Evolutionary conservation across 2,113 vertebrate genomes (phyloP).

Genomic region (Aythya baeri): DNA sequence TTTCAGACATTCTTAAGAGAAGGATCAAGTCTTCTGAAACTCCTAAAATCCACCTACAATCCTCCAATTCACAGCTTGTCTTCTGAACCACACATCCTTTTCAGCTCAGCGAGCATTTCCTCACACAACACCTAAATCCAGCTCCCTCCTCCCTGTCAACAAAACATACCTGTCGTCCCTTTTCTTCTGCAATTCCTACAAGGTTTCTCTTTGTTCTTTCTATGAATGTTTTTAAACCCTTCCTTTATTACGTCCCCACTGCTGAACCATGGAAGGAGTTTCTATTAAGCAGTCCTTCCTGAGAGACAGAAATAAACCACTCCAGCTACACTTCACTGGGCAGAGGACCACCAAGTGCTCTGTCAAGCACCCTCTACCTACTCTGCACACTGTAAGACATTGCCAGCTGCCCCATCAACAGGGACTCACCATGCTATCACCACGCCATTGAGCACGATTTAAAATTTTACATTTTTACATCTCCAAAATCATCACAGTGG

Average conservation of each 20-base stretch:
- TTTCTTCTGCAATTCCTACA: background rate
- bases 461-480: background rate
- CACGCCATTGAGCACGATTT: background rate
- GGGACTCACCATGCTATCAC: background rate
- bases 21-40: background rate
- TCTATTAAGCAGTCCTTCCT: background rate
- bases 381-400: background rate
- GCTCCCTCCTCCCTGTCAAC: background rate
- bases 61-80: background rate
- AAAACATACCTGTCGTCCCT: background rate
- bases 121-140: background rate
- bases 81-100: background rate
- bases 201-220: background rate
- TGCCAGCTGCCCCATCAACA: background rate
- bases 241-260: background rate
- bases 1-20: background rate
- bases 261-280: background rate
- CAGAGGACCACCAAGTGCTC: slow-evolving; percentile 21
- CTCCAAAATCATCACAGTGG: background rate
- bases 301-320: slow-evolving; percentile 9
- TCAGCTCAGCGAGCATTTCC: background rate
- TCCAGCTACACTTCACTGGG: background rate
- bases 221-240: background rate
- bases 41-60: background rate
- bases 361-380: background rate